Percentiles rank a stretch among this genome's conserved stretches.
Conservation (phyloP, 1,140 invertebrate species). For the Plodia interpunctella region DNA sequence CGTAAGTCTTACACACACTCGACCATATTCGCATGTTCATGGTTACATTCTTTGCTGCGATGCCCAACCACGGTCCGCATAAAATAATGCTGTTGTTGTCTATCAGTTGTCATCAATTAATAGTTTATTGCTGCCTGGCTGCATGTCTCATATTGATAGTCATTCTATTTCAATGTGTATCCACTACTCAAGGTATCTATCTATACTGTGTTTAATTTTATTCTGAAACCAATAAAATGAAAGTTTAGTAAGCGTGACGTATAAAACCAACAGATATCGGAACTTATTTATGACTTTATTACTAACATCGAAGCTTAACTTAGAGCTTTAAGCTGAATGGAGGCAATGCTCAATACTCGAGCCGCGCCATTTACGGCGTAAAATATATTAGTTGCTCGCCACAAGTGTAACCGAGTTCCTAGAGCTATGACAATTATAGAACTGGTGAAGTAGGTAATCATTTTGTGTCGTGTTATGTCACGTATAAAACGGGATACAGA, state of each 20-base stretch:
- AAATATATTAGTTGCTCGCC: slow-evolving; percentile 14
- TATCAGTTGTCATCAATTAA: no score
- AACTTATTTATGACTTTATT: slow-evolving; percentile 3
- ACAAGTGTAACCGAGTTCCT: slow-evolving; percentile 21
- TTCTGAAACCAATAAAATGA: neutral
- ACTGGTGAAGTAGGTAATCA: no score
- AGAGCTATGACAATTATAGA: neutral
- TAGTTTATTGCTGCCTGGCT: no score
- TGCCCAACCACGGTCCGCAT: no score
- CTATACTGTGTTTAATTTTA: neutral
- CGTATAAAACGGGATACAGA: no score
- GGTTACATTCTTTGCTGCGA: no score
- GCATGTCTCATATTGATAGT: no score
- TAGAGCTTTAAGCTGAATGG: neutral
- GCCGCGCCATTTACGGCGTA: slow-evolving; percentile 17
- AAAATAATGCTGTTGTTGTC: no score
- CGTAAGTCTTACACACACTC: no score
- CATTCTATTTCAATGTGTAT: no score
- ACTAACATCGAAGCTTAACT: neutral
- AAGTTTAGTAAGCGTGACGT: neutral
- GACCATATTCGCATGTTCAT: no score
- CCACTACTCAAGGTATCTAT: neutral
- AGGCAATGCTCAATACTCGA: slow-evolving; percentile 11
- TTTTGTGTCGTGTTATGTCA: no score
- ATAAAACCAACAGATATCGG: neutral